Conservation (phyloP, 2,797 vertebrate species). For the Geotrypetes seraphini region DNA sequence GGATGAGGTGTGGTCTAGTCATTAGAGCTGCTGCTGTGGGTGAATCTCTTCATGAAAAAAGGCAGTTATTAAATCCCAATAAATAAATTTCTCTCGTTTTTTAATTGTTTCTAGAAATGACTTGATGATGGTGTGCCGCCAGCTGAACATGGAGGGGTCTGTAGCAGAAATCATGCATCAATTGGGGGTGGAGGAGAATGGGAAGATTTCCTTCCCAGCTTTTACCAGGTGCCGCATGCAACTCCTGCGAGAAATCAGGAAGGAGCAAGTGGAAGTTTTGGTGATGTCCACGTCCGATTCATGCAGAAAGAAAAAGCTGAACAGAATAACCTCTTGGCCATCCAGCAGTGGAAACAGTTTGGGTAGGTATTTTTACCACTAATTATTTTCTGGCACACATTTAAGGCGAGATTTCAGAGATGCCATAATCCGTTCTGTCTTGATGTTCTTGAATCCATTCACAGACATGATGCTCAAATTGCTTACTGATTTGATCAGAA, state of each 20-base stretch:
- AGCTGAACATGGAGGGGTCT: constrained; percentile 67
- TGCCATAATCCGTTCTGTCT: too few relatives aligned
- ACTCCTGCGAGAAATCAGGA: constrained; percentile 64
- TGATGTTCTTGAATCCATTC: too few relatives aligned
- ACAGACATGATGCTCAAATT: too few relatives aligned
- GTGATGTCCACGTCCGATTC: constrained; percentile 45
- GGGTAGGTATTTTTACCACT: constrained; percentile 44
- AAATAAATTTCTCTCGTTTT: too few relatives aligned
- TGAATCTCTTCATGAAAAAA: too few relatives aligned
- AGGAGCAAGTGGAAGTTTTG: constrained; percentile 62
- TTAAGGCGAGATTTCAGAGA: too few relatives aligned
- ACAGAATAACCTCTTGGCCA: constrained; percentile 59
- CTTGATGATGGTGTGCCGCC: constrained; percentile 68
- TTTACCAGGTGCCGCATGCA: constrained; percentile 65
- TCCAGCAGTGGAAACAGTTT: constrained; percentile 63
- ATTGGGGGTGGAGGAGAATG: constrained; percentile 56
- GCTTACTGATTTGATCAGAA: too few relatives aligned
- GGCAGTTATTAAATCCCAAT: too few relatives aligned
- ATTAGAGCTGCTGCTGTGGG: too few relatives aligned
- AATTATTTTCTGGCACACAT: background rate
- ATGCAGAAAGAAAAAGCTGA: constrained; percentile 47
- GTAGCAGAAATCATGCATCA: constrained; percentile 61
- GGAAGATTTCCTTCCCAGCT: constrained; percentile 70
- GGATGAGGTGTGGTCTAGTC: too few relatives aligned
- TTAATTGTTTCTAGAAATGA: constrained; percentile 55